Evolutionary conservation across 2,888 invertebrate genomes (phyloP).

Genomic region (Drosophila meridionalis): DNA sequence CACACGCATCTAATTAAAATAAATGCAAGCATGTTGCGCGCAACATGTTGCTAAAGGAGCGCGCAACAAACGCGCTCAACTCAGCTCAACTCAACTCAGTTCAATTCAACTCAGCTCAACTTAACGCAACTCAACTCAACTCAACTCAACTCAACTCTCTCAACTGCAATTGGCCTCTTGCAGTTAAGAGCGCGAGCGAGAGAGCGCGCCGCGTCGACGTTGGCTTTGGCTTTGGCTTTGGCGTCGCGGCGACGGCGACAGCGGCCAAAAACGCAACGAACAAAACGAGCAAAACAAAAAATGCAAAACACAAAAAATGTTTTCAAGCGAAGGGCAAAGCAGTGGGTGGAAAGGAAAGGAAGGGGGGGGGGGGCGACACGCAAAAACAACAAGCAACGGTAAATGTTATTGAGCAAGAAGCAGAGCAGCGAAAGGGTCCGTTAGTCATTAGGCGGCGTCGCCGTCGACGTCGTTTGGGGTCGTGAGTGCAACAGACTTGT

Average conservation of each 20-base stretch:
- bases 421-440: constrained; percentile 57
- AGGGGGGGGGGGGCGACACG: constrained; percentile 33
- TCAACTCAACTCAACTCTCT: constrained; percentile 5
- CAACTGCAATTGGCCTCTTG: constrained; percentile 27
- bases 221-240: neutral
- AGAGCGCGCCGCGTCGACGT: constrained; percentile 5
- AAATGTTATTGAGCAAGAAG: constrained; percentile 8
- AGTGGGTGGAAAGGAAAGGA: neutral
- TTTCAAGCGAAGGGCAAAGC: constrained; percentile 14
- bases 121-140: neutral
- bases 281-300: constrained; percentile 80
- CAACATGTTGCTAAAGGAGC: constrained; percentile 78
- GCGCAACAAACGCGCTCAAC: constrained; percentile 22
- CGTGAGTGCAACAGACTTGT: constrained; percentile 79
- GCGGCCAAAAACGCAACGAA: constrained; percentile 73
- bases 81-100: neutral
- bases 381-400: constrained; percentile 42
- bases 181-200: constrained; percentile 18
- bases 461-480: constrained; percentile 55
- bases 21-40: constrained; percentile 50
- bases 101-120: neutral
- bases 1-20: constrained; percentile 53
- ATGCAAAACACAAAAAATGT: constrained; percentile 55
- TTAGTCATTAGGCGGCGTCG: constrained; percentile 74
- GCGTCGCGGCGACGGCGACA: constrained; percentile 15